These are phyloP conservation scores for Lagopus leucura DNA, from an alignment of 2,113 vertebrate species.

Conservation along the genomic window DNA sequence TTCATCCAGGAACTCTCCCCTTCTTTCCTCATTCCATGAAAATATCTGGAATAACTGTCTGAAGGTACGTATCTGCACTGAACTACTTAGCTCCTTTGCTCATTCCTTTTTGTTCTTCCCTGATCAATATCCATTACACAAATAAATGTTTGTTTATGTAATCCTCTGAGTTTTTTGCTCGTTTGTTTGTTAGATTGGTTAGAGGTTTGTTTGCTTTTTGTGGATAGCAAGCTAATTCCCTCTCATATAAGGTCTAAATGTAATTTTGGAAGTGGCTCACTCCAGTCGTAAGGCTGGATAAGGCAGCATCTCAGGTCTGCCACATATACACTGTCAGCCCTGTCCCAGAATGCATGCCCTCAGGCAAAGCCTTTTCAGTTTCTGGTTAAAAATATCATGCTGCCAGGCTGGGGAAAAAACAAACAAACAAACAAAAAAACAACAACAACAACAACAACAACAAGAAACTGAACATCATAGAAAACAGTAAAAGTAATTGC, in stretches of 20 bases:
- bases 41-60: neutral
- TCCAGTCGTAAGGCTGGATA: neutral
- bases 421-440: neutral
- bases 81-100: neutral
- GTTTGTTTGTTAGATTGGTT: neutral
- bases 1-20: neutral
- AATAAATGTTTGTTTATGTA: neutral
- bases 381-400: accelerated
- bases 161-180: neutral
- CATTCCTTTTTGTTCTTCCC: neutral
- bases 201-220: neutral
- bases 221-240: neutral
- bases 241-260: neutral
- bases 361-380: neutral
- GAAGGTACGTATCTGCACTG: neutral
- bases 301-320: neutral
- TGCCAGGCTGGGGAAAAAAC: neutral
- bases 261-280: neutral
- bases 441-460: neutral
- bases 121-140: neutral
- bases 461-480: accelerated
- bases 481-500: neutral
- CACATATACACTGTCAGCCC: neutral
- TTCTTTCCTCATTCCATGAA: neutral
- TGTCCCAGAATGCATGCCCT: neutral